Evolutionary conservation across 30 jellyfish, hydroid and myxozoan species (phyloP), one percentile per base, ranked within the genome.

Genomic region (Nemopilema nomurai): DNA sequence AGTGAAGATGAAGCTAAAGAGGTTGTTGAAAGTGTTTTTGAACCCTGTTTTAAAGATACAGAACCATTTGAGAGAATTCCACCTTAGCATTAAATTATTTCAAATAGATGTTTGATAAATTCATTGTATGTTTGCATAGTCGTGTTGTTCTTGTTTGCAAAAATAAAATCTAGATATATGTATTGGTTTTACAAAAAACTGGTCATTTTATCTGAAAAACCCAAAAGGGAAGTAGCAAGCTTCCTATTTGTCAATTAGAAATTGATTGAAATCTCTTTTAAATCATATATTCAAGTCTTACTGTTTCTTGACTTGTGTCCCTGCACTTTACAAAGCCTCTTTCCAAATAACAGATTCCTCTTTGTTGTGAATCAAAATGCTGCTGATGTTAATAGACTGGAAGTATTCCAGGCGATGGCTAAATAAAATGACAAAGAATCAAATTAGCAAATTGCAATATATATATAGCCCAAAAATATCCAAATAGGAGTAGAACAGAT

Each of bases 361-460:
- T 49, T 73, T 71, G 4, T 64, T 84, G 84, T 57, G 28, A 1
- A 57, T 28, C 1, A 87, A 1, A 4, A 64, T 16, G 20, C 76
- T 70, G 29, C 74, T 53, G 52, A 94, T 13, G 29, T 85, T 89
- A 29, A 90, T 83, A 24, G 77, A 22, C 32, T 65, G 67, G 75
- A 94, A 94, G 67, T 94, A 94, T 67, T 94, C 99, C 92, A 94
- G 68, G 20, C 99, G 97, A 86, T 94, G 99, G 88, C 99, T 94
- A 83, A 64, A 93, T 49, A 33, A 62, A 49, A 87, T 1, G 64
- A 69, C 3, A 13, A 13, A 13, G 57, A 41, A 41, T 41, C 6
- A 41, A 3, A 41, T 41, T 41, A 13, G n/a, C n/a, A n/a, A n/a
- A n/a, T n/a, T n/a, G n/a, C n/a, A n/a, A n/a, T n/a, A n/a, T n/a